phyloP scores from a whole-genome alignment of 92 coral and sea anemone species.

The Zoanthus gigantus region DNA sequence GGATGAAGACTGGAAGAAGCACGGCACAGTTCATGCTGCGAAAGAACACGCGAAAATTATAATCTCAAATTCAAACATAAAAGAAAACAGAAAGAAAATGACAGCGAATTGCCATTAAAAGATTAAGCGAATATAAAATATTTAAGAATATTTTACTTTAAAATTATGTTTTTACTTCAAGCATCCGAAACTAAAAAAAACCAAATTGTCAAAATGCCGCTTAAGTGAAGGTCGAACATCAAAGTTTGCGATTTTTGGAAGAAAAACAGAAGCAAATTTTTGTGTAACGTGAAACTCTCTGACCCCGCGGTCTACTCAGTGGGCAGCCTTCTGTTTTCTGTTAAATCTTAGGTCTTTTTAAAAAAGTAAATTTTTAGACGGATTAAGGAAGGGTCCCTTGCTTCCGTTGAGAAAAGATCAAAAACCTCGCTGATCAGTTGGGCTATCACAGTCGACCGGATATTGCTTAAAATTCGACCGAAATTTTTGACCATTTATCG shows the following conservation, averaged over 20 bases:
- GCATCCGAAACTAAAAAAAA: neutral
- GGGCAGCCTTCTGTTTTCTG: constrained; percentile 47
- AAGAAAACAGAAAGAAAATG: neutral
- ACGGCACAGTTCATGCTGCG: constrained; percentile 36
- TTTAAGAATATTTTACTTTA: neutral
- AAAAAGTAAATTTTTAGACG: constrained; percentile 31
- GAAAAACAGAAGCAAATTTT: constrained; percentile 20
- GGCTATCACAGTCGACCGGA: neutral
- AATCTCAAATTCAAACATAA: constrained; percentile 5
- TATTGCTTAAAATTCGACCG: neutral
- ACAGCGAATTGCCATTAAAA: neutral
- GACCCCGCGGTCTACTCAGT: constrained; percentile 13
- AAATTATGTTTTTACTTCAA: neutral
- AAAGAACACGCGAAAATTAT: constrained; percentile 38
- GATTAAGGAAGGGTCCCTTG: constrained; percentile 25
- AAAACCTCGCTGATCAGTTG: constrained; percentile 11
- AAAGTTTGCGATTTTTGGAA: neutral
- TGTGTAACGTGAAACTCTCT: constrained; percentile 35
- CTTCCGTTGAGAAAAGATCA: constrained; percentile 44
- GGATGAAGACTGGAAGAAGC: constrained; percentile 40
- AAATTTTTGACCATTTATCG: neutral
- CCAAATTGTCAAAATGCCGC: neutral
- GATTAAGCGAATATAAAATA: neutral
- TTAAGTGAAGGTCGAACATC: constrained; percentile 22
- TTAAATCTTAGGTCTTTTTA: constrained; percentile 30